Evolutionary conservation across 2,113 vertebrate genomes (phyloP).

Genomic region (Onychorhynchus coronatus): DNA sequence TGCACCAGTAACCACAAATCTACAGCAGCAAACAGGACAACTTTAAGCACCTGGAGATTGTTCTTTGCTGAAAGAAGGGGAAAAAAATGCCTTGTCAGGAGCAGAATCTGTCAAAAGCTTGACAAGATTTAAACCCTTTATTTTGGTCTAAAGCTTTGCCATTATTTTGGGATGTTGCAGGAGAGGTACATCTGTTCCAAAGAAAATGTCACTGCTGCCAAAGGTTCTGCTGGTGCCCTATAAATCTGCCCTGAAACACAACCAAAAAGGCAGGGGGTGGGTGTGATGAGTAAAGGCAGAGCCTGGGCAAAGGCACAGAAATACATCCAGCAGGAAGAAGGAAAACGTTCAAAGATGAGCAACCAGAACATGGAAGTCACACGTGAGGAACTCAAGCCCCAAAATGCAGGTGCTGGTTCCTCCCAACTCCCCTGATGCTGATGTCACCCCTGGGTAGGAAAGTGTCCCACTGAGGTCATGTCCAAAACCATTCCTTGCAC

Average conservation of each 20-base stretch:
- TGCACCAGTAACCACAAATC: not conserved
- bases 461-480: not conserved
- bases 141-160: not conserved
- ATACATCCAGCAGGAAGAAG: not conserved
- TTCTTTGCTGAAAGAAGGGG: not conserved
- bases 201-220: not conserved
- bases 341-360: not conserved
- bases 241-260: not conserved
- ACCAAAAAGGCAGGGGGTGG: not conserved
- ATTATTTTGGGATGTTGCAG: not conserved
- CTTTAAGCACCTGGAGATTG: not conserved
- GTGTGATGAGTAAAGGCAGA: not conserved
- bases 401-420: not conserved
- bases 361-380: not conserved
- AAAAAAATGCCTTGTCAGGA: not conserved
- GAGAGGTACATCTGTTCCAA: not conserved
- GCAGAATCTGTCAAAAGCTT: not conserved
- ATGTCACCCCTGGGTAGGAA: accelerated
- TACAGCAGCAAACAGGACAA: not conserved
- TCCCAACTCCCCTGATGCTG: accelerated
- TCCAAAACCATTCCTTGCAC: not conserved
- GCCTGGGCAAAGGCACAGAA: not conserved
- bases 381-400: not conserved
- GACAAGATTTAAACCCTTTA: not conserved
- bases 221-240: not conserved